Evolutionary conservation across 2,797 vertebrate species (phyloP), one percentile per base, ranked within the genome.

Genomic region (Poliocrania exsul): DNA sequence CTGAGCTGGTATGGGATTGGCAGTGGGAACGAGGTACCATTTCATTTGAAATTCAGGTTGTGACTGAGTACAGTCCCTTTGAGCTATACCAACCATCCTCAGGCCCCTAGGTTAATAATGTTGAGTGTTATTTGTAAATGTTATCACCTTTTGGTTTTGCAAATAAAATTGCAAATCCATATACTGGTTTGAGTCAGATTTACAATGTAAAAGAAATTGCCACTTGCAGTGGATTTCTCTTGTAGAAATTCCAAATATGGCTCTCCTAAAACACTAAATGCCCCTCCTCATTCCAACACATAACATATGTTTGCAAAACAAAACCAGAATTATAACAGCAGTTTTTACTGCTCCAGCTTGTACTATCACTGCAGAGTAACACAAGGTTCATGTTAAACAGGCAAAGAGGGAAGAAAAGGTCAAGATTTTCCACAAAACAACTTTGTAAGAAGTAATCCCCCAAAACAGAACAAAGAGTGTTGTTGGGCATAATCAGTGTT

Each of bases 341-440:
- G 40, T 23, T 80, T 81, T 62, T 51, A 40, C 83, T 60, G 73
- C 74, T 79, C 28, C 81, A 73, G 44, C 60, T 51, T 70, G 73
- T 47, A 38, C 44, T 25, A 6, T 18, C 70, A 14, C 35, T 57
- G 65, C 75, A 47, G 69, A 71, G 57, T 29, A 61, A 53, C 72
- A 44, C 35, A 24, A 54, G 38, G 6, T 69, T 80, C 71, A 9
- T 19, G 79, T 95, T 81, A 47, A 91, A 79, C 38, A 61, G 65
- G 72, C 75, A 87, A 69, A 67, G 71, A 46, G 33, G 50, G 51
- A 91, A 29, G 38, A 72, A 94, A 84, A 95, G 79, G 86, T 73
- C 88, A 89, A 51, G 19, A n/a, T 67, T 85, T 87, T 46, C 67
- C 57, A 42, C 37, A 13, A 33, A 72, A 64, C 42, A 33, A 8